Conservation (phyloP, 2,113 vertebrate genomes). For the Cyprinus carpio region DNA sequence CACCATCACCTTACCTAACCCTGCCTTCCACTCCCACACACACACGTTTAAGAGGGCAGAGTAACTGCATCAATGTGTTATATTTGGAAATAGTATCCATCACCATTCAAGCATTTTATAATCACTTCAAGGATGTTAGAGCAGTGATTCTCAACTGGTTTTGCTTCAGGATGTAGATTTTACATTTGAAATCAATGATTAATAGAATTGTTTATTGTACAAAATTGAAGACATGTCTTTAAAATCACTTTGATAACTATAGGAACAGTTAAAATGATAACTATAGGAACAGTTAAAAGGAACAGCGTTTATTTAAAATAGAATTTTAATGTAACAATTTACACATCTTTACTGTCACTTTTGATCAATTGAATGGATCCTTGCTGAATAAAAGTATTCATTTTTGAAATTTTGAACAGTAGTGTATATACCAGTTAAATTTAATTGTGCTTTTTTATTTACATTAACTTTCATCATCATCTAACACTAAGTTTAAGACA, state of each 20-base stretch:
- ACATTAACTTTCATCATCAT: no score
- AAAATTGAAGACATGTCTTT: background rate
- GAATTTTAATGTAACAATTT: no score
- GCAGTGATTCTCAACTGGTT: background rate
- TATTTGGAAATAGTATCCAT: conserved; percentile 20
- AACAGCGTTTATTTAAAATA: no score
- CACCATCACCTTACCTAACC: background rate
- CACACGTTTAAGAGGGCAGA: conserved; percentile 2
- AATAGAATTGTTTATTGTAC: background rate
- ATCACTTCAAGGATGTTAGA: background rate
- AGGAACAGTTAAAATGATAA: no score
- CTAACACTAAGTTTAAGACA: no score
- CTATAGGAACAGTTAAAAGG: no score
- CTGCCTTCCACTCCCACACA: background rate
- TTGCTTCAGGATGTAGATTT: background rate
- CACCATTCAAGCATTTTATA: conserved; percentile 1
- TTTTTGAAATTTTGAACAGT: no score
- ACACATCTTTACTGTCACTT: no score
- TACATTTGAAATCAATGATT: background rate
- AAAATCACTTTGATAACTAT: background rate
- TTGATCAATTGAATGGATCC: no score
- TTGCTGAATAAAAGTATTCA: no score
- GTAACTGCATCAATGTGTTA: background rate
- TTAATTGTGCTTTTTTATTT: no score
- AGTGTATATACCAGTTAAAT: no score